Evolutionary conservation across 1,140 invertebrate genomes (phyloP).

Genomic region (Diachasmimorpha longicaudata): DNA sequence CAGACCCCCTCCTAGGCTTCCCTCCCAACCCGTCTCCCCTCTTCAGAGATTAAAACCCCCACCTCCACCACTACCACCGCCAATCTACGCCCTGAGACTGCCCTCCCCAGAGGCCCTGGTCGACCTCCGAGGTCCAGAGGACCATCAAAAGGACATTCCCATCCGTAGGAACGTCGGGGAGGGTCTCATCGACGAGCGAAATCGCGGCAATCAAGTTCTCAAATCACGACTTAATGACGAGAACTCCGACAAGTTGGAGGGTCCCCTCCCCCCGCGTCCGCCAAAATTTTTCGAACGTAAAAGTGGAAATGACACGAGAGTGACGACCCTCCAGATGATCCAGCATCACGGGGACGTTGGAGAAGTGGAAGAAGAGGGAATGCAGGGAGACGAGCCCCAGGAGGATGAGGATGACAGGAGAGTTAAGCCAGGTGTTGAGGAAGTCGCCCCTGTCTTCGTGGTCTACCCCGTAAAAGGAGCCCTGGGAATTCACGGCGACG

Average conservation of each 20-base stretch:
- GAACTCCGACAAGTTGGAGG: constrained; percentile 48
- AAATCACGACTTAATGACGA: constrained; percentile 46
- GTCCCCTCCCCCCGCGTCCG: constrained; percentile 18
- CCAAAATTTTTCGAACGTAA: background rate
- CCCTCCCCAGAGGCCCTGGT: constrained; percentile 25
- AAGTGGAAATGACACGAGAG: background rate
- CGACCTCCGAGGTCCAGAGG: background rate
- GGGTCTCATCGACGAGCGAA: constrained; percentile 26
- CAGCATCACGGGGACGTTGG: background rate
- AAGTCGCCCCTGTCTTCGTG: constrained; percentile 66
- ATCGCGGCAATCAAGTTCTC: constrained; percentile 14
- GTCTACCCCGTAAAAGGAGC: constrained; percentile 68
- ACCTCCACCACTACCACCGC: constrained; percentile 49
- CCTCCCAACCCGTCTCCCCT: constrained; percentile 31
- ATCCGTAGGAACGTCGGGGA: background rate
- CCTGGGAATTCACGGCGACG: constrained; percentile 24
- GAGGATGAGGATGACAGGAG: background rate
- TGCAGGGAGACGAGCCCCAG: constrained; percentile 19
- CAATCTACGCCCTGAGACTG: constrained; percentile 20
- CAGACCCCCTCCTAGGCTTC: background rate
- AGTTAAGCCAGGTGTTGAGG: background rate
- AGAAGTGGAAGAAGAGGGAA: constrained; percentile 11
- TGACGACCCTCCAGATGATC: background rate
- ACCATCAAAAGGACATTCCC: background rate
- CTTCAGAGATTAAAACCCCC: constrained; percentile 62